Base-by-base conservation (phyloP, 2,797 vertebrate species). In the Halcyon smyrnensis region DNA sequence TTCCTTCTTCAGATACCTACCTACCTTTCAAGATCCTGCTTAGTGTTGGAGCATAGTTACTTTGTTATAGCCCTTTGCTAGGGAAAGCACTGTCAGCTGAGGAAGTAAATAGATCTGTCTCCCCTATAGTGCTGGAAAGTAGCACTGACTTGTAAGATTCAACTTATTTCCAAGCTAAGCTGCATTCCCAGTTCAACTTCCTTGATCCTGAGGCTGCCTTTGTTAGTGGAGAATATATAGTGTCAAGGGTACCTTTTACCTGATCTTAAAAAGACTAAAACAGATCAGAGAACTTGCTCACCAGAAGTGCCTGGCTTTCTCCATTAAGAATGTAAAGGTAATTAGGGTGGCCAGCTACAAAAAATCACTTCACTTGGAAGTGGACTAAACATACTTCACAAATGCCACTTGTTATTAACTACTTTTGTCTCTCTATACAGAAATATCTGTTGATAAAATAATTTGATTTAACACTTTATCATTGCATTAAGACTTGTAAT, bases 351-450 rank as follows among this genome's bases (percentile, higher is more conserved):
- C 15, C 23, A 48, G 30, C 30, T 46, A 28, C 73, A 37, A 27
- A 18, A 79, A 89, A 65, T 39, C 30, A 24, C 9, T 73, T 87
- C 9, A 8, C 11, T 82, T 83, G 9, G 11, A 64, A 12, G 6
- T 36, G 8, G 6, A 19, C 19, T 83, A 21, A 65, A 54, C 0
- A 0, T 37, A 3, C 21, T 81, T 85, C 21, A 56, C 2, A 9
- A 90, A 54, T 86, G 34, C 28, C 21, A 21, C 34, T 74, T 53
- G 9, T 54, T 87, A 32, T 18, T 91, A 50, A 60, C 8, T 60
- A 6, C 23, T 34, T 93, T 45, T 46, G 2, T 51, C 3, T 69
- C 5, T 63, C 1, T 64, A 1, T 19, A 11, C 16, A 62, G 23
- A 68, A 7, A 25, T 56, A 5, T 53, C 27, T 76, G 18, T 68